Evolutionary conservation across 2,888 invertebrate genomes (phyloP).

Genomic region (Nomada ruficornis): DNA sequence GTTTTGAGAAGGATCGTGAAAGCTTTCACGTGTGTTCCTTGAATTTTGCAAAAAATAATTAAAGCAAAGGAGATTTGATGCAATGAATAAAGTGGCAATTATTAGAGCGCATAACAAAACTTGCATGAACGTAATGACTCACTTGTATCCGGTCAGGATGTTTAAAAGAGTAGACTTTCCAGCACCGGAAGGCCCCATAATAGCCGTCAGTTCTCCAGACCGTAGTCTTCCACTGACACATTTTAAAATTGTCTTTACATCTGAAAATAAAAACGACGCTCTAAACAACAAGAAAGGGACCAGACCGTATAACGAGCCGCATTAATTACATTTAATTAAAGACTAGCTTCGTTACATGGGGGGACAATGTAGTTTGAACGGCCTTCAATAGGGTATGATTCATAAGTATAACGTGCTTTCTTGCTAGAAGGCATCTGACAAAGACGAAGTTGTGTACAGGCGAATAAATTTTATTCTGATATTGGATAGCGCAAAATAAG

Average conservation of each 20-base stretch:
- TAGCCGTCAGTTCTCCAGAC: constrained; percentile 96
- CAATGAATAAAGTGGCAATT: not conserved
- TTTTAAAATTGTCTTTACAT: constrained; percentile 94
- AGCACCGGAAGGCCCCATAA: constrained; percentile 98
- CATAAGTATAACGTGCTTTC: too few relatives aligned
- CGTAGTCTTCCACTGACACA: constrained; percentile 94
- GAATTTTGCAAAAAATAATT: too few relatives aligned
- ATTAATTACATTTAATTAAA: too few relatives aligned
- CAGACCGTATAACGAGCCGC: not conserved
- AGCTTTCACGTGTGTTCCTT: not conserved
- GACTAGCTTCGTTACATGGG: too few relatives aligned
- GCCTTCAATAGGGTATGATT: too few relatives aligned
- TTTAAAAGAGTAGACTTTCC: constrained; percentile 97
- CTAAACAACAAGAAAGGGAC: not conserved
- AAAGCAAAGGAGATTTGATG: too few relatives aligned
- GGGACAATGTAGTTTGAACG: too few relatives aligned
- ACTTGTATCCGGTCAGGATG: constrained; percentile 98
- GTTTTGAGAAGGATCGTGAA: constrained; percentile 21
- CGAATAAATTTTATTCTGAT: too few relatives aligned
- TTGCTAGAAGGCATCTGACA: too few relatives aligned
- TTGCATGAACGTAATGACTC: constrained; percentile 83
- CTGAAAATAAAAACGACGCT: constrained; percentile 85
- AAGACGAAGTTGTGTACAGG: too few relatives aligned
- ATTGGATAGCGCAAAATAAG: too few relatives aligned
- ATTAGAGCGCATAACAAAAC: constrained; percentile 9